Evolutionary conservation across 1,140 invertebrate genomes (phyloP).

Genomic region (Lasioglossum baleicum): DNA sequence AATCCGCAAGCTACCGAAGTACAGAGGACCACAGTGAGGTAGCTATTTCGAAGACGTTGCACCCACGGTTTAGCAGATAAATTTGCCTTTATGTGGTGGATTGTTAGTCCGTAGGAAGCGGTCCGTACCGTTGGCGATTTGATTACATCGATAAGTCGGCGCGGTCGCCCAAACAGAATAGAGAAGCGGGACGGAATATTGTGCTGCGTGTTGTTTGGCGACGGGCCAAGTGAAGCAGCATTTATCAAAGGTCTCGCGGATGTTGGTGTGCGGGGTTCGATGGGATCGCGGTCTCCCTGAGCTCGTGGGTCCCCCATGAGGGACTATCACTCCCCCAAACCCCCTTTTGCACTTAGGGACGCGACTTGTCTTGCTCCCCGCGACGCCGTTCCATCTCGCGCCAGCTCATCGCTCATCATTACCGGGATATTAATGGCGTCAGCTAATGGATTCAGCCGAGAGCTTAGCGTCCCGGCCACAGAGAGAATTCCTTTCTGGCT

Average conservation of each 20-base stretch:
- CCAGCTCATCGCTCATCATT: slow-evolving; percentile 71
- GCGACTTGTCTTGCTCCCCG: slow-evolving; percentile 27
- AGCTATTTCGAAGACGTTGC: too few species aligned
- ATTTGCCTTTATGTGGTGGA: neutral
- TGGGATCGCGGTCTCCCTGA: neutral
- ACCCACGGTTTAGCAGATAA: neutral
- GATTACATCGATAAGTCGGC: slow-evolving; percentile 43
- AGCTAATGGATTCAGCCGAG: slow-evolving; percentile 72
- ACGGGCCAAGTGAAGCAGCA: slow-evolving; percentile 67
- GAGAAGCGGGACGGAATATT: slow-evolving; percentile 55
- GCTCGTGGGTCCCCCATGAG: neutral
- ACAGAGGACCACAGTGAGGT: too few species aligned
- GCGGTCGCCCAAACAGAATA: slow-evolving; percentile 12
- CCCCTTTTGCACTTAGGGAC: slow-evolving; percentile 11
- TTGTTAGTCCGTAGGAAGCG: neutral
- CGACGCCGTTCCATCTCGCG: slow-evolving; percentile 48
- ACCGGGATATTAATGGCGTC: slow-evolving; percentile 72
- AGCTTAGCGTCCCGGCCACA: slow-evolving; percentile 43
- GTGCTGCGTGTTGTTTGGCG: slow-evolving; percentile 69
- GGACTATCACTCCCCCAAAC: neutral
- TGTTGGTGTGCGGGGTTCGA: slow-evolving; percentile 18
- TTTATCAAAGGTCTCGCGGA: slow-evolving; percentile 68
- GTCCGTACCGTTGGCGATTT: slow-evolving; percentile 4
- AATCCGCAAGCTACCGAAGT: too few species aligned
- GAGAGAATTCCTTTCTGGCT: slow-evolving; percentile 50